These are phyloP conservation scores for Agrypnia vestita DNA, from an alignment of 1,140 invertebrate species.

Conservation along the genomic window DNA sequence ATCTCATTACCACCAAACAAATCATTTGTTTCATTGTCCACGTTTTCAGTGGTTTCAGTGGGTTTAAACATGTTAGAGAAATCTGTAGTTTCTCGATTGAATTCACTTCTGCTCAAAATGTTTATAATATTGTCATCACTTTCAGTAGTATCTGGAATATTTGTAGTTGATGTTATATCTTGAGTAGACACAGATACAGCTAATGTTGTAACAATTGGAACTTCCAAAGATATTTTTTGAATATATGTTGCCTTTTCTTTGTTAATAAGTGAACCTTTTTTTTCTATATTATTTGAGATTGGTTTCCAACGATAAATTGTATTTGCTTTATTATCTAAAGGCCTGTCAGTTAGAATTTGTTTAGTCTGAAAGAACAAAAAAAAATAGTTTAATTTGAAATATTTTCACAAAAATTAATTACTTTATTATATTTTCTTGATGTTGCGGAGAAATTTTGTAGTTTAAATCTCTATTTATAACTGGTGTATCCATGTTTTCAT, in stretches of 20 bases:
- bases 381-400: background rate
- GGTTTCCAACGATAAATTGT: slow-evolving; percentile 71
- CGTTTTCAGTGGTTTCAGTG: slow-evolving; percentile 17
- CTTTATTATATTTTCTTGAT: no score
- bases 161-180: slow-evolving; percentile 50
- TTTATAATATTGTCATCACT: background rate
- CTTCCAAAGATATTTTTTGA: slow-evolving; percentile 67
- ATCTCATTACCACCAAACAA: background rate
- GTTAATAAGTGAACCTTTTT: slow-evolving; percentile 35
- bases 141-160: background rate
- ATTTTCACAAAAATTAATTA: no score
- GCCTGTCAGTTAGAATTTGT: slow-evolving; percentile 72
- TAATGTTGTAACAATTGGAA: background rate
- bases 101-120: slow-evolving; percentile 2
- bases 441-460: no score
- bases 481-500: no score
- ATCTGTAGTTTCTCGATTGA: background rate
- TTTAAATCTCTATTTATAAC: no score
- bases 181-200: slow-evolving; percentile 59
- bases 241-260: slow-evolving; percentile 69
- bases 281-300: slow-evolving; percentile 66
- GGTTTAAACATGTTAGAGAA: background rate
- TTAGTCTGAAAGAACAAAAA: slow-evolving; percentile 68
- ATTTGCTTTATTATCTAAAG: slow-evolving; percentile 65
- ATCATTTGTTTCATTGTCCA: slow-evolving; percentile 22